Evolutionary conservation across 2,888 invertebrate genomes (phyloP).

Genomic region (Gari tellinella): DNA sequence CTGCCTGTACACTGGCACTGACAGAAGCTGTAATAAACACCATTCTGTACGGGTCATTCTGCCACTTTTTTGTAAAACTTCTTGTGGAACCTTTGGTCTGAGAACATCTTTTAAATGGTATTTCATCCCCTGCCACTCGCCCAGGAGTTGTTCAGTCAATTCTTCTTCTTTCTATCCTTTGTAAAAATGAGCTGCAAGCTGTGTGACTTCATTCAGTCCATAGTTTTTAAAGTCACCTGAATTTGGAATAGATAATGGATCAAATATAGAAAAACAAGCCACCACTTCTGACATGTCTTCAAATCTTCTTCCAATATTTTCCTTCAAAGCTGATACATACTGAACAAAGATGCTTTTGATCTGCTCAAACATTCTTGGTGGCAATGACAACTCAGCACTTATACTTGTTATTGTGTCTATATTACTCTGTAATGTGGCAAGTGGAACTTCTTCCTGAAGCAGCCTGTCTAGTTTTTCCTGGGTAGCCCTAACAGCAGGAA

Average conservation of each 20-base stretch:
- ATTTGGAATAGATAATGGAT: conserved; percentile 20
- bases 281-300: conserved; percentile 3
- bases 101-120: conserved; percentile 21
- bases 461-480: neutral
- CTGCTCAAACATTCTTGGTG: conserved; percentile 8
- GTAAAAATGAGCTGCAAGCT: conserved; percentile 21
- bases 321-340: conserved; percentile 15
- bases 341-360: conserved; percentile 6
- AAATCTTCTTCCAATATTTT: conserved; percentile 22
- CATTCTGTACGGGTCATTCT: conserved; percentile 16
- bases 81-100: conserved; percentile 6
- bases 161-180: conserved; percentile 3
- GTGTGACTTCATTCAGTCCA: conserved; percentile 2
- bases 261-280: conserved; percentile 17
- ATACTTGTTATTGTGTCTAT: conserved; percentile 28
- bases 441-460: neutral
- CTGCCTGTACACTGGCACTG: neutral
- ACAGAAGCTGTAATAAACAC: conserved; percentile 14
- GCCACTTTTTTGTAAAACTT: neutral
- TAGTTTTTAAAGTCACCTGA: conserved; percentile 7
- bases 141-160: conserved; percentile 19
- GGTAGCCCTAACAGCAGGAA: too few relatives aligned
- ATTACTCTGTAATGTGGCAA: conserved; percentile 11
- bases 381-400: conserved; percentile 22
- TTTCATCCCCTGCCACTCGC: too few relatives aligned